Percentiles rank a stretch among this genome's conserved stretches.
Evolutionary conservation across 1,140 invertebrate species (phyloP).

Genomic region (Caligus rogercresseyi): DNA sequence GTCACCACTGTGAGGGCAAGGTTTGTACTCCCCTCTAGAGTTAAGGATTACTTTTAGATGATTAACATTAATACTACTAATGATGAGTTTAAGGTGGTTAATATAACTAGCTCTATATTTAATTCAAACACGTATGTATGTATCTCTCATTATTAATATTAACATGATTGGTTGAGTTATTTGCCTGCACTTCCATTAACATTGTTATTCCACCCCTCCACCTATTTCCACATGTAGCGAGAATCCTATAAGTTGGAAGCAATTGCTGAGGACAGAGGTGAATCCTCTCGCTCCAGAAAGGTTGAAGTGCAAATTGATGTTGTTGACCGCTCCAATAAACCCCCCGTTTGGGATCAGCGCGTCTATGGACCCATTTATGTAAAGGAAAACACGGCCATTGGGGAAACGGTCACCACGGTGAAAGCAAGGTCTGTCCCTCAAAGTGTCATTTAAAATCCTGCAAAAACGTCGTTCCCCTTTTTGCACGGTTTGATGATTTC

Average conservation of each 20-base stretch:
- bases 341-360: constrained; percentile 85
- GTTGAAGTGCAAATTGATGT: constrained; percentile 94
- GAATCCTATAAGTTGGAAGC: constrained; percentile 92
- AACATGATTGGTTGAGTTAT: too few species aligned
- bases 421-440: constrained; percentile 74
- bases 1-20: constrained; percentile 90
- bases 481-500: background rate
- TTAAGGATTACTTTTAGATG: too few species aligned
- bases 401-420: constrained; percentile 84
- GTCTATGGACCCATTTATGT: constrained; percentile 89
- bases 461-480: too few species aligned
- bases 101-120: too few species aligned
- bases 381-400: constrained; percentile 88
- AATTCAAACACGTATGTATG: too few species aligned
- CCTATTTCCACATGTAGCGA: constrained; percentile 44
- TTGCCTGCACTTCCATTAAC: too few species aligned
- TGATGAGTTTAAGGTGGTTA: too few species aligned
- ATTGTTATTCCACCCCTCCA: too few species aligned
- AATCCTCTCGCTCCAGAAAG: constrained; percentile 71
- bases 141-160: too few species aligned
- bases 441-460: constrained; percentile 19
- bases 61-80: too few species aligned
- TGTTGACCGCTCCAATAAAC: constrained; percentile 83
- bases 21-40: constrained; percentile 51
- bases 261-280: constrained; percentile 87